Evolutionary conservation across 1,140 invertebrate genomes (phyloP), one percentile per base, ranked within the genome.

Genomic region (Caenorhabditis tropicalis): DNA sequence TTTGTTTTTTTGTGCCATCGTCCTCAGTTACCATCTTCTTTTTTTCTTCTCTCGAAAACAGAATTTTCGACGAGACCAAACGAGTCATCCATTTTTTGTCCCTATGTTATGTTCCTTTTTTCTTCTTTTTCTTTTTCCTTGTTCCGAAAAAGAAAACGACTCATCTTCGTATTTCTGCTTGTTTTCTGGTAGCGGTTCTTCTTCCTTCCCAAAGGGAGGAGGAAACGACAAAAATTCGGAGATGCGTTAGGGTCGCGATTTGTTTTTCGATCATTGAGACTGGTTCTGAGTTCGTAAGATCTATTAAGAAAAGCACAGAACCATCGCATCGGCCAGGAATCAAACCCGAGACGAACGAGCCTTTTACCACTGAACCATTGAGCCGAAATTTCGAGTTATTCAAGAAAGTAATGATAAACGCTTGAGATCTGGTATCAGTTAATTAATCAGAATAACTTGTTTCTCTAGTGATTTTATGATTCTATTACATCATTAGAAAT

Each of bases 341-440:
- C 94, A 94, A 95, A 95, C 95, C 94, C 94, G 94, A 94, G 94
- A 93, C 94, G 94, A 49, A 49, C 80, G 80, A 81, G 80, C 80
- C 29, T 81, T 81, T 27, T 56, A 81, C 49, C 80, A 81, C 80
- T 81, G 80, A 81, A 81, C 80, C 48, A 81, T 49, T 29, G 29
- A 81, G 65, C 21, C 58, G 53, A 19, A 6, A 19, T 51, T 51
- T 51, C 5, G 21, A 19, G 12, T 43, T 43, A n/a, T n/a, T n/a
- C n/a, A n/a, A n/a, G n/a, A n/a, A n/a, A n/a, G n/a, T n/a, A n/a
- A n/a, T n/a, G n/a, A n/a, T n/a, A n/a, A n/a, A n/a, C n/a, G n/a
- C n/a, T n/a, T n/a, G n/a, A n/a, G n/a, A n/a, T n/a, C n/a, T n/a
- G n/a, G n/a, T n/a, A n/a, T n/a, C n/a, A n/a, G n/a, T n/a, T n/a